Evolutionary conservation across 2,888 invertebrate species (phyloP), one percentile per base, ranked within the genome.

Genomic region (Apamea epomidion): DNA sequence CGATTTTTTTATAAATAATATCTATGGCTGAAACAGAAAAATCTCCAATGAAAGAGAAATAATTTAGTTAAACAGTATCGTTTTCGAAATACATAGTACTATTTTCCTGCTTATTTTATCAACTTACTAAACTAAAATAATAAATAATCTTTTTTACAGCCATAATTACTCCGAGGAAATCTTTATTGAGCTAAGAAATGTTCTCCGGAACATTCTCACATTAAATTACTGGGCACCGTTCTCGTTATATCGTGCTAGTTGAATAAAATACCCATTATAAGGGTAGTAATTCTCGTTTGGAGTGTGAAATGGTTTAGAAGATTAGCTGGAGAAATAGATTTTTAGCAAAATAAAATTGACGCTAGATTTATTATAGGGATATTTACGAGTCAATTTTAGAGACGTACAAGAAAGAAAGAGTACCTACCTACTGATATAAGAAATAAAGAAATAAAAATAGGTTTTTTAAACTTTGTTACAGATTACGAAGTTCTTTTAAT

Each of bases 221-320:
- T 85, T 82, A 82, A 87, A 85, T 83, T 82, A 78, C 81, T 62
- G 65, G 71, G 60, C 60, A 78, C 68, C 48, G 67, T 83, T 84
- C 77, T 60, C 68, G 64, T 71, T 37, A 37, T 71, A 62, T 72
- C 62, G 76, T 78, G 78, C 69, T 85, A 79, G 80, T 89, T 87
- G 78, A 89, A 87, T 88, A 81, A 89, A 87, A 81, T 78, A 25
- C 12, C 81, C 77, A 87, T 89, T 85, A 80, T 65, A 65, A 70
- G 48, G n/a, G 71, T 12, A 80, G 51, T 85, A 68, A 89, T 83
- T 81, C 62, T 82, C 65, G 71, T 82, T 80, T 89, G 74, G 51
- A 78, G 78, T 78, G 76, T 87, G 65, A 70, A 81, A 82, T 83
- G 74, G 68, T 54, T 73, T 64, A 51, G 67, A 76, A 80, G 84